A percentile compares a stretch with the other conserved stretches of the same genome.
These are phyloP conservation scores for Falco columbarius DNA, from an alignment of 2,797 vertebrate species.

Conservation along the genomic window DNA sequence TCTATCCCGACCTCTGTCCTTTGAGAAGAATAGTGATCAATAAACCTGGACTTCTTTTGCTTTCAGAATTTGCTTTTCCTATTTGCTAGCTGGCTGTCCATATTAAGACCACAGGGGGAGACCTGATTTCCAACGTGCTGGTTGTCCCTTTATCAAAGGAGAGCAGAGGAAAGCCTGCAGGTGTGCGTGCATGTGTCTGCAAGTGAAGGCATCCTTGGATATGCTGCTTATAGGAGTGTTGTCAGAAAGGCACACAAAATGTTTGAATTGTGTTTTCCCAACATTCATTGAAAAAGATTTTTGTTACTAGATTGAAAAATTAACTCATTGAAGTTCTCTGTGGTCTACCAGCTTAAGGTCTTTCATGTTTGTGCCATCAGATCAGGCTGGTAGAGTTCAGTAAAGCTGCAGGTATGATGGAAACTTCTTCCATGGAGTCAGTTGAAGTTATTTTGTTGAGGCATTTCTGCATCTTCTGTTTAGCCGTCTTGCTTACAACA, in stretches of 20 bases:
- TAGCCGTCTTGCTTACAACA: neutral
- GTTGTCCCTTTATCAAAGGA: neutral
- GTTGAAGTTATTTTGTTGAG: neutral
- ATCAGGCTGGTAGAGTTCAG: neutral
- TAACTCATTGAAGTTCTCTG: neutral
- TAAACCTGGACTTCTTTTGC: neutral
- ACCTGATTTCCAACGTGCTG: neutral
- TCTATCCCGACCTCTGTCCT: neutral
- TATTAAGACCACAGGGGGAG: neutral
- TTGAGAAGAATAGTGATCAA: neutral
- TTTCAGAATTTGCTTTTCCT: neutral
- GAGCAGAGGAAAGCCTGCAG: neutral
- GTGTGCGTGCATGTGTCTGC: neutral
- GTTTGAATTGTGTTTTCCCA: neutral
- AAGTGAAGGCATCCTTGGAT: neutral
- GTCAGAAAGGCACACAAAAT: neutral
- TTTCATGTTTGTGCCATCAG: neutral
- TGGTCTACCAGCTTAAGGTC: no score
- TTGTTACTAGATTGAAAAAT: neutral
- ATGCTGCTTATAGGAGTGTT: neutral
- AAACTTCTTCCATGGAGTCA: neutral
- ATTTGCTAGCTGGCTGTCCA: accelerated
- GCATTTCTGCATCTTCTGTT: neutral
- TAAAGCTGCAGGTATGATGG: neutral
- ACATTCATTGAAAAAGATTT: neutral